Percentiles rank a stretch among this genome's conserved stretches.
Conservation (phyloP, 1,140 invertebrate genomes). For the Danaus melanippus region DNA sequence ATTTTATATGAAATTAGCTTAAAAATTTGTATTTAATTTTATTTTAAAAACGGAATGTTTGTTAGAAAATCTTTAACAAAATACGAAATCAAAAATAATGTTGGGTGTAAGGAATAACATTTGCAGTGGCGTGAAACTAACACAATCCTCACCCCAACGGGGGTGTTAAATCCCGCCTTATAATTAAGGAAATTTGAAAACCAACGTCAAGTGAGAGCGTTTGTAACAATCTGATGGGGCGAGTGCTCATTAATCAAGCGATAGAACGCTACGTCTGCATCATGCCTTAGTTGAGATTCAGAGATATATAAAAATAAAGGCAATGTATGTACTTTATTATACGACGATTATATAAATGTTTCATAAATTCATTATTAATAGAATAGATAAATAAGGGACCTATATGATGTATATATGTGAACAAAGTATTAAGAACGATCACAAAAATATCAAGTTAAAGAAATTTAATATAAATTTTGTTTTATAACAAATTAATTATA, state of each 20-base stretch:
- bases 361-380: constrained; percentile 36
- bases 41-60: too few species aligned
- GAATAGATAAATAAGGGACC: not conserved
- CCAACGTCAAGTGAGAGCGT: constrained; percentile 40
- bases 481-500: constrained; percentile 4
- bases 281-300: too few species aligned
- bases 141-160: constrained; percentile 22
- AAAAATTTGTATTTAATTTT: too few species aligned
- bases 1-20: too few species aligned
- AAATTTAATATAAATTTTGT: too few species aligned
- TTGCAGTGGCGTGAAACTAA: constrained; percentile 15
- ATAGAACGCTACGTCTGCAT: constrained; percentile 34
- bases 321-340: constrained; percentile 1
- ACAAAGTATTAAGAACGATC: too few species aligned
- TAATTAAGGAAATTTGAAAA: constrained; percentile 68
- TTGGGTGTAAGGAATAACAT: too few species aligned
- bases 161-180: constrained; percentile 45
- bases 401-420: too few species aligned
- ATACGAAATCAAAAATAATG: too few species aligned
- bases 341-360: not conserved
- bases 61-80: too few species aligned
- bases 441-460: too few species aligned
- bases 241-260: constrained; percentile 53
- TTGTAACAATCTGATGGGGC: constrained; percentile 47
- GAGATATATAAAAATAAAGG: too few species aligned